Evolutionary conservation across 2,113 vertebrate species (phyloP).

Genomic region (Sebastes schlegelii): DNA sequence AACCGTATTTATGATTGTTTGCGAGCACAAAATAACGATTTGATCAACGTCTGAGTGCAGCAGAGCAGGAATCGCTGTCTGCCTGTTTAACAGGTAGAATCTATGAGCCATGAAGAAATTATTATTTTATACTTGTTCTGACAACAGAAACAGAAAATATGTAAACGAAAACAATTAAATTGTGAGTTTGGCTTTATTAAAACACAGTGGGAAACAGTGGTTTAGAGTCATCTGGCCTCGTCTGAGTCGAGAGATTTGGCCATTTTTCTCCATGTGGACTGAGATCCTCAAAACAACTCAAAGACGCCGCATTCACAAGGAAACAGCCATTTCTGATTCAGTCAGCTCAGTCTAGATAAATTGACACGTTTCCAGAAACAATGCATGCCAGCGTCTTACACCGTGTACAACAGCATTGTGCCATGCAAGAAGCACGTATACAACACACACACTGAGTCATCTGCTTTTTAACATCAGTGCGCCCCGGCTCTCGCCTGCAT

Average conservation of each 20-base stretch:
- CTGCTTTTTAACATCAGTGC: conserved; percentile 70
- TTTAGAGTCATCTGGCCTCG: neutral
- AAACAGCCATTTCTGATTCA: conserved; percentile 9
- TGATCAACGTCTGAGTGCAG: conserved; percentile 18
- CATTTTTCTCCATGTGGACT: neutral
- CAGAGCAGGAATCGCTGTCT: conserved; percentile 30
- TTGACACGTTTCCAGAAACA: conserved; percentile 26
- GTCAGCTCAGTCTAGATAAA: neutral
- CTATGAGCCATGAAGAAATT: conserved; percentile 50
- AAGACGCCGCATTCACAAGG: neutral
- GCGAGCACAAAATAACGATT: conserved; percentile 23
- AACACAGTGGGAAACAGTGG: conserved; percentile 19
- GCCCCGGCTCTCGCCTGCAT: conserved; percentile 67
- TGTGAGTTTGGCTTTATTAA: conserved; percentile 39
- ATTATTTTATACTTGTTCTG: conserved; percentile 34
- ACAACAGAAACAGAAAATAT: conserved; percentile 37
- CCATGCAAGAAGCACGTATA: conserved; percentile 34
- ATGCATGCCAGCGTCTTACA: neutral
- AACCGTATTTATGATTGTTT: conserved; percentile 31
- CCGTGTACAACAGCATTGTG: conserved; percentile 51
- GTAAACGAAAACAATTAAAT: conserved; percentile 46
- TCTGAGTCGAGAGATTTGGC: neutral
- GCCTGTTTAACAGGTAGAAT: conserved; percentile 51
- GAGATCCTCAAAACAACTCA: neutral
- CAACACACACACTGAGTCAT: conserved; percentile 62